phyloP scores from a whole-genome alignment of 2,797 vertebrate species.

The Limosa lapponica region DNA sequence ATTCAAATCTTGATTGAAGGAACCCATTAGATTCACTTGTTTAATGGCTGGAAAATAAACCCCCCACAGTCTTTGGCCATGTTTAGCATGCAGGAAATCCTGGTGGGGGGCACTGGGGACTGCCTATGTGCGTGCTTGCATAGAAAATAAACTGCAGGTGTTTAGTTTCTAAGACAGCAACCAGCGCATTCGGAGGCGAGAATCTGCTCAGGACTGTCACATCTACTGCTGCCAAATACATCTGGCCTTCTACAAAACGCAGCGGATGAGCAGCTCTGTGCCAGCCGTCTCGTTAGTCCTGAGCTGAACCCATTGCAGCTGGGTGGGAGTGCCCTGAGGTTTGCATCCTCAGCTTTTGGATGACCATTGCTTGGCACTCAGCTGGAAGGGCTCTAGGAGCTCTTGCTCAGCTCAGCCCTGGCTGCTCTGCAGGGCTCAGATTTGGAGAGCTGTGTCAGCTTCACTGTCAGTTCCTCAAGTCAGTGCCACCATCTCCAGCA shows the following conservation, averaged over 20 bases:
- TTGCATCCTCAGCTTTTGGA: not conserved
- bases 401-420: not conserved
- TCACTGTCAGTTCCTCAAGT: not conserved
- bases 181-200: not conserved
- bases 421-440: not conserved
- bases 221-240: not conserved
- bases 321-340: not conserved
- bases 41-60: not conserved
- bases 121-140: not conserved
- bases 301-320: not conserved
- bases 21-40: not conserved
- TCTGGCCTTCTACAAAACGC: not conserved
- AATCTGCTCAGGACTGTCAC: not conserved
- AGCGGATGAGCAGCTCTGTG: not conserved
- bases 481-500: not conserved
- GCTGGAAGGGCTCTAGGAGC: not conserved
- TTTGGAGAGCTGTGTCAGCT: not conserved
- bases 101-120: too few species aligned
- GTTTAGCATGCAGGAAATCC: not conserved
- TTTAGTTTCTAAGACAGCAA: not conserved
- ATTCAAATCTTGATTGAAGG: not conserved
- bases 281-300: not conserved
- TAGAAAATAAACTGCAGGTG: not conserved
- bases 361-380: not conserved
- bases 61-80: not conserved